These are phyloP conservation scores for Telenomus remus DNA, from an alignment of 1,140 invertebrate species.

Conservation along the genomic window DNA sequence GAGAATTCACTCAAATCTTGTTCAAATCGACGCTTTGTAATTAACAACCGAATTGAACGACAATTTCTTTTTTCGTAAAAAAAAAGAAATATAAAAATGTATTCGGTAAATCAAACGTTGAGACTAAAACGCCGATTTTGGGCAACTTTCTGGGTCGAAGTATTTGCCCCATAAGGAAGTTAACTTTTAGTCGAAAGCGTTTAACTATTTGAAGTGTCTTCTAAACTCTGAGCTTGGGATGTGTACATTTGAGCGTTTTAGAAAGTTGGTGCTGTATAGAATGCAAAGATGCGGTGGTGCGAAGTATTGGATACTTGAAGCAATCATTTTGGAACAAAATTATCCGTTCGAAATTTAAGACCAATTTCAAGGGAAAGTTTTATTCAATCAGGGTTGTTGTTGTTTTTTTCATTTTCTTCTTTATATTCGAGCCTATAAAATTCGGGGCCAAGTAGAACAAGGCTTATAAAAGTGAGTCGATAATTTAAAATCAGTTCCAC, in stretches of 20 bases:
- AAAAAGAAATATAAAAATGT: too few species aligned
- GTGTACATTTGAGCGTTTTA: not conserved
- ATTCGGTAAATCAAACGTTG: not conserved
- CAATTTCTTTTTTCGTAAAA: too few species aligned
- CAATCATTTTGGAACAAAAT: conserved; percentile 11
- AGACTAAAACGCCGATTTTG: too few species aligned
- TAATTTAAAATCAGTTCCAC: conserved; percentile 33
- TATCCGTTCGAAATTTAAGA: conserved; percentile 19
- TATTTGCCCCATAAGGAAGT: not conserved
- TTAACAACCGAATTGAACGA: too few species aligned
- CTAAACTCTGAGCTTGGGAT: not conserved
- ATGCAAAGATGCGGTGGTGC: too few species aligned
- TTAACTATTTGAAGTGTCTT: conserved; percentile 8
- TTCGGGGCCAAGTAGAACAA: conserved; percentile 17
- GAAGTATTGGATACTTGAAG: too few species aligned
- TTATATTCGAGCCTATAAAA: too few species aligned
- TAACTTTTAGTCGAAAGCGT: conserved; percentile 2
- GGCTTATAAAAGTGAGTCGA: conserved; percentile 36
- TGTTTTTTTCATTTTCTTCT: too few species aligned
- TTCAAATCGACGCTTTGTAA: too few species aligned
- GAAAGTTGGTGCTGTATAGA: not conserved
- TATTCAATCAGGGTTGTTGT: too few species aligned
- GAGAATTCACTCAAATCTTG: conserved; percentile 8
- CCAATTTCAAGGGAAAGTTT: too few species aligned
- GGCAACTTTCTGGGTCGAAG: too few species aligned